Base-by-base conservation (phyloP, 2,888 invertebrate species). In the Eurois occulta region DNA sequence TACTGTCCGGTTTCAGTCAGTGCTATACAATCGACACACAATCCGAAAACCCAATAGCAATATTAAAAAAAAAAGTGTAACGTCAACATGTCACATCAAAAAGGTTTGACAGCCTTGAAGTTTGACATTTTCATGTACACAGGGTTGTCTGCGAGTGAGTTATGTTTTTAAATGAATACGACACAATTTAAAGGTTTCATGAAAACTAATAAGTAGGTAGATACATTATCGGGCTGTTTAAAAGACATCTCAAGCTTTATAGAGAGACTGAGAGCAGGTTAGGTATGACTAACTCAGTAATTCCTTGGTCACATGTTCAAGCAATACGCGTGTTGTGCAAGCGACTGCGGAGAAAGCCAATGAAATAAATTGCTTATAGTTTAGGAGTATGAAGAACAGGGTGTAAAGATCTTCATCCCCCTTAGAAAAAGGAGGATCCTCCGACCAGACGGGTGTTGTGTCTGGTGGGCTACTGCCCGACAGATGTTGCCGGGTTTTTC, bases 41-140 rank as follows among this genome's bases (percentile, higher is more conserved):
- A 74, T 71, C 35, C 21, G 66, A 16, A 81, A 74, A 85, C 52
- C 72, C 84, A 72, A 84, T 55, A 71, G 2, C n/a, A 43, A 65
- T n/a, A 24, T 58, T n/a, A n/a, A n/a, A n/a, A n/a, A 52, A 71
- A 80, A 80, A 55, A 18, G 24, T 48, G 11, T 46, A 55, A 28
- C 32, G 60, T 32, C 32, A 32, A 18, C 32, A 55, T 38, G 52
- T 78, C 21, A 41, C 28, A 1, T 52, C 32, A 21, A 55, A 71
- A 79, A 41, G 32, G 24, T 35, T 46, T 55, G 70, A 84, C 38
- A 62, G 32, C 24, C 21, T 8, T 8, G 60, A 41, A n/a, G 16
- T 41, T 48, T 43, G 11, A 11, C 18, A 32, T 70, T 72, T 60
- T 52, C n/a, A 46, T 38, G 43, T 35, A 67, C 72, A 62, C 52